Conservation (phyloP, 1,140 invertebrate species). For the Nylanderia fulva region DNA sequence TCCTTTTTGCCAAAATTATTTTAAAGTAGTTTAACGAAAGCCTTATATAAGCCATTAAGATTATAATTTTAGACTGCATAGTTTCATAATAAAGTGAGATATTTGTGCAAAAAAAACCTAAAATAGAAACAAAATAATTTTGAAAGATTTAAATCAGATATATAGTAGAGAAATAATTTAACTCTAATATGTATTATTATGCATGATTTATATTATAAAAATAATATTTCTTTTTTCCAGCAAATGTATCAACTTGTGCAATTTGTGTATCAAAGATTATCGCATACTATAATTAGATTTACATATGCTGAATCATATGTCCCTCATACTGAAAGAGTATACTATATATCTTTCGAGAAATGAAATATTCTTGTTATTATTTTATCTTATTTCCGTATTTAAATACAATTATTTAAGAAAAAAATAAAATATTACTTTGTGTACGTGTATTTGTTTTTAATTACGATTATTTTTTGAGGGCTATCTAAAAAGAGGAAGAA, state of each 20-base stretch:
- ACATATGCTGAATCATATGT: background rate
- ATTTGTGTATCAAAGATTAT: no score
- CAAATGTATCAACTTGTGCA: no score
- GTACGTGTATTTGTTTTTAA: background rate
- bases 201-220: no score
- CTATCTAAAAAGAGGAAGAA: background rate
- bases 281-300: background rate
- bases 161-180: no score
- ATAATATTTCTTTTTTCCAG: no score
- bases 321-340: background rate
- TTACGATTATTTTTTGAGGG: background rate
- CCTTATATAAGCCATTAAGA: background rate
- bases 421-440: no score
- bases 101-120: no score
- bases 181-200: no score
- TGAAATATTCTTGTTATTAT: background rate
- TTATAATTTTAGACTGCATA: background rate
- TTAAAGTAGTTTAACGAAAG: background rate
- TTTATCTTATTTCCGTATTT: background rate
- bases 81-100: background rate
- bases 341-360: background rate
- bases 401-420: constrained; percentile 10
- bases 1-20: background rate
- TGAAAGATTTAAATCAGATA: no score
- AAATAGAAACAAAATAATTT: no score